These are phyloP conservation scores for Megalopta genalis DNA, from an alignment of 1,140 invertebrate genomes.

Conservation along the genomic window DNA sequence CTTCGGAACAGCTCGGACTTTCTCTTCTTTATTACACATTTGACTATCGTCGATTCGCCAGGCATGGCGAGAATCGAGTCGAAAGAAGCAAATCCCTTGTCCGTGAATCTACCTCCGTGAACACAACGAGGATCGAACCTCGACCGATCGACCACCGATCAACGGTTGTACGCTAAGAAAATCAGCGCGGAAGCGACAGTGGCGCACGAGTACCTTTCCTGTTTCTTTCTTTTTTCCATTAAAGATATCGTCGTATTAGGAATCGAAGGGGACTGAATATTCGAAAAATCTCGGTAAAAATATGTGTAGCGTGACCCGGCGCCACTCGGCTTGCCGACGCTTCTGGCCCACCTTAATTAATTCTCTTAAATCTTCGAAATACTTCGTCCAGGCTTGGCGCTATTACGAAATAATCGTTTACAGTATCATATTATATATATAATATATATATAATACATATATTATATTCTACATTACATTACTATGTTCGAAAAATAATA, in stretches of 20 bases:
- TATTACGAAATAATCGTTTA: slow-evolving; percentile 68
- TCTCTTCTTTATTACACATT: not conserved
- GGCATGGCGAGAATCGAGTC: not conserved
- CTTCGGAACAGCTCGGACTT: not conserved
- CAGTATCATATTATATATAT: slow-evolving; percentile 69
- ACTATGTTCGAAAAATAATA: slow-evolving; percentile 80
- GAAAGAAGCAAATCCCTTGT: not conserved
- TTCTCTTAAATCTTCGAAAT: slow-evolving; percentile 60
- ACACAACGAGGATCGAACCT: slow-evolving; percentile 21
- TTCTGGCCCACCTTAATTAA: slow-evolving; percentile 68
- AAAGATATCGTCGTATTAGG: slow-evolving; percentile 61
- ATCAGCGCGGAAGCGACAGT: slow-evolving; percentile 66
- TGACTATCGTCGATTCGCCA: not conserved
- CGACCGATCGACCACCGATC: slow-evolving; percentile 53
- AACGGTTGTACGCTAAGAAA: slow-evolving; percentile 62
- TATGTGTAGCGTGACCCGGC: slow-evolving; percentile 59
- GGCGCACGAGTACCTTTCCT: slow-evolving; percentile 61
- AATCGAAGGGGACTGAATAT: slow-evolving; percentile 59
- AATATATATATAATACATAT: slow-evolving; percentile 70
- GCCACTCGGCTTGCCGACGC: slow-evolving; percentile 56
- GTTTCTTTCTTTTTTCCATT: not conserved
- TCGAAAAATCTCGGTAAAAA: slow-evolving; percentile 75
- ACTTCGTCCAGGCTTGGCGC: slow-evolving; percentile 70
- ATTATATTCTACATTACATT: slow-evolving; percentile 78
- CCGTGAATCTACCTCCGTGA: slow-evolving; percentile 12